Base-by-base conservation (phyloP, 2,797 vertebrate genomes). In the Gallinago nigripennis region DNA sequence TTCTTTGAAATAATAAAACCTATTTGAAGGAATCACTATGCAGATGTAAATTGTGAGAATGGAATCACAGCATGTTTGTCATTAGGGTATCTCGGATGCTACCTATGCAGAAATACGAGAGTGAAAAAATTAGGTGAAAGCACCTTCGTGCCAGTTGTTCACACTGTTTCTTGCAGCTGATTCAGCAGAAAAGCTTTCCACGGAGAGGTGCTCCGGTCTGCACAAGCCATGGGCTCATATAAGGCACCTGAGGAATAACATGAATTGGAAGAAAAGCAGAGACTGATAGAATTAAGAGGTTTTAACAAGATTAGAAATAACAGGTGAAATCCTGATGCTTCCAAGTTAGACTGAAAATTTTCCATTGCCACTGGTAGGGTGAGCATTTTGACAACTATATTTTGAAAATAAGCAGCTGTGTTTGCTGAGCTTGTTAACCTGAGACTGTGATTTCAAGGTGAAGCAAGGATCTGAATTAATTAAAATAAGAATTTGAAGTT, bases 371-470 rank as follows among this genome's bases (percentile, higher is more conserved):
- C 16, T 76, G 57, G 46, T 72, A 83, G 31, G 21, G 17, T 35
- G 33, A 86, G 41, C 23, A 82, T 85, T 96, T 87, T 91, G 64
- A 54, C 61, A 88, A 54, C 31, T 53, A 0, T 25, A 30, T 86
- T 91, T 84, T 92, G 68, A 95, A 94, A 94, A 89, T 51, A 71
- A 87, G 37, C 57, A 39, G 12, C 64, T 88, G 45, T 37, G 77
- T 90, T 87, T 85, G 53, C 33, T 75, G 46, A 88, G 11, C 35
- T 81, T 83, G 35, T 88, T 72, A 87, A 9, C 27, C 48, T 71
- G 31, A 90, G 31, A n/a, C n/a, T 61, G 9, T 60, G 30, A 84
- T 93, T 92, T 94, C 57, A 70, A 30, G 12, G n/a, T 77, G 75
- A 91, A 92, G 31, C n/a, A 64, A 31, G 51, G 68, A 77, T 60